Base-by-base conservation (phyloP, 2,797 vertebrate genomes). In the Sebastes steindachneri region DNA sequence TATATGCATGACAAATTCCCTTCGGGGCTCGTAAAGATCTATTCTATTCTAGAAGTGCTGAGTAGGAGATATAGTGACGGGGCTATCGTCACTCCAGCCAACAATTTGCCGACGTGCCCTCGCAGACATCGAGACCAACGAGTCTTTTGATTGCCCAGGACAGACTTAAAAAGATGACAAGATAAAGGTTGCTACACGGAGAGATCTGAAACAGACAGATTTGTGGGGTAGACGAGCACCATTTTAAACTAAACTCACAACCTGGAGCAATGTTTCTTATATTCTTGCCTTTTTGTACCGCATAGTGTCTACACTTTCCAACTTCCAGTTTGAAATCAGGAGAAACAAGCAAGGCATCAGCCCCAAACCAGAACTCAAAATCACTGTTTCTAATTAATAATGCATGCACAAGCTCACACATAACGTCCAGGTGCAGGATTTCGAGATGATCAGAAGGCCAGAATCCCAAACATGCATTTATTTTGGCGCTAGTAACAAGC, bases 41-140 rank as follows among this genome's bases (percentile, higher is more conserved):
- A 76, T 88, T 88, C 84, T 90, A 84, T 86, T 88, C 79, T 88
- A 72, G 78, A 92, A 86, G 85, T 80, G 88, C 77, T 77, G 87
- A 86, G 75, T 69, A 75, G 67, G 73, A 86, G 75, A 90, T 73
- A 75, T 23, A 85, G 77, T 73, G 78, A 83, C 51, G 17, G 54
- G 55, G 55, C 48, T 37, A 35, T 54, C 7, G 19, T 70, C 69
- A 62, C 77, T 64, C 31, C 59, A 21, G 83, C 62, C 73, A 80
- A 84, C 28, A 73, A 76, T 58, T 77, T 81, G 55, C 66, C 68
- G 74, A 73, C 59, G 11, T 62, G 67, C 9, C 66, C 48, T 67
- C 15, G 14, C 11, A 60, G 73, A 69, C 23, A 72, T 72, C 37
- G 57, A 81, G 51, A 86, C 25, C 53, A 68, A 69, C 26, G 75